A percentile compares a stretch with the other conserved stretches of the same genome.
Evolutionary conservation across 37 sponge, comb jelly and placozoan species (phyloP).

Genomic region (Crambe crambe): DNA sequence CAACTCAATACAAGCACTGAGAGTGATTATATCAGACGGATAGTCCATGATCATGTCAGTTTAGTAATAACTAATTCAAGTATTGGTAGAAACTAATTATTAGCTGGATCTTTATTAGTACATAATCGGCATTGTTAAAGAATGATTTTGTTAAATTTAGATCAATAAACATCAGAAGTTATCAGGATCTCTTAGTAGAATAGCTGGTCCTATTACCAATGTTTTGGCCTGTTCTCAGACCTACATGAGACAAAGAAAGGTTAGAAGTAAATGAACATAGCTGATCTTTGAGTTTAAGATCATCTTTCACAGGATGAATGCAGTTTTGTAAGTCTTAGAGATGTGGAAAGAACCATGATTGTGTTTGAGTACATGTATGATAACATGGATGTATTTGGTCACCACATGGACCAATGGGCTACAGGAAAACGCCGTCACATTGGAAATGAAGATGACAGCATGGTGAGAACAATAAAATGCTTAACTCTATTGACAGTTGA

Average conservation of each 20-base stretch:
- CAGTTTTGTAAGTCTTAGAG: constrained; percentile 85
- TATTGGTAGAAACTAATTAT: neutral
- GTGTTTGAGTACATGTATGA: constrained; percentile 72
- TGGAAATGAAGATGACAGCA: constrained; percentile 2
- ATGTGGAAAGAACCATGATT: constrained; percentile 84
- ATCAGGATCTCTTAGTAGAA: neutral
- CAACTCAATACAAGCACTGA: constrained; percentile 77
- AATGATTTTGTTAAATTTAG: constrained; percentile 10
- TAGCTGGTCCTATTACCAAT: constrained; percentile 17
- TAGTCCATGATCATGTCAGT: constrained; percentile 78
- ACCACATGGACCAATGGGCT: constrained; percentile 23
- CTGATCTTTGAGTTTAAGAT: neutral
- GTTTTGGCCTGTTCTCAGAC: constrained; percentile 72
- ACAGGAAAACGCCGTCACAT: neutral
- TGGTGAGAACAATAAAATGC: neutral
- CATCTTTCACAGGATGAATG: constrained; percentile 77
- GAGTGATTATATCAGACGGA: constrained; percentile 67
- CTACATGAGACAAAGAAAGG: constrained; percentile 86
- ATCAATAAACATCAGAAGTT: constrained; percentile 1
- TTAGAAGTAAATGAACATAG: neutral
- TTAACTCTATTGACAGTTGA: no score
- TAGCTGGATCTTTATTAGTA: no score
- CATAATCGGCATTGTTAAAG: neutral
- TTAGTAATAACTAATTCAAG: neutral
- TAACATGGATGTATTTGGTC: constrained; percentile 24